Conservation (phyloP, 2,797 vertebrate species). For the Oreonectes daqikongensis region DNA sequence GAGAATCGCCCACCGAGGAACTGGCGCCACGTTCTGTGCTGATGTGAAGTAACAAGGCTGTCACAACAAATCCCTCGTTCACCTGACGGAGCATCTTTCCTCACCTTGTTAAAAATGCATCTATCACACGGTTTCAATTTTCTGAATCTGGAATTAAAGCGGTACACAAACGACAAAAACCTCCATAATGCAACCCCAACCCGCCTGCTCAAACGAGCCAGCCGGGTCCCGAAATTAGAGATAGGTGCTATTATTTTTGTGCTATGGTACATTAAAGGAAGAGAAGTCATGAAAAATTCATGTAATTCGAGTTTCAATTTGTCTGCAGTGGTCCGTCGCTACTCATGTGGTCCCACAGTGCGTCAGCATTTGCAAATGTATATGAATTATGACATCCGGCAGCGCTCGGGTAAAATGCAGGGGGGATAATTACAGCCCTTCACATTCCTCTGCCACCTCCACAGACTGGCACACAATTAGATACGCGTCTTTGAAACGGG, state of each 20-base stretch:
- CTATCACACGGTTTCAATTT: slow-evolving; percentile 20
- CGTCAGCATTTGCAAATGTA: slow-evolving; percentile 46
- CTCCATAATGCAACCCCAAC: slow-evolving; percentile 25
- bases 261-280: slow-evolving; percentile 6
- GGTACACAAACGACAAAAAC: slow-evolving; percentile 12
- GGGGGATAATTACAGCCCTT: slow-evolving; percentile 41
- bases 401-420: slow-evolving; percentile 15
- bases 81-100: slow-evolving; percentile 32
- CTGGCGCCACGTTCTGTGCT: slow-evolving; percentile 33
- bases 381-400: slow-evolving; percentile 29
- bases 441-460: slow-evolving; percentile 47
- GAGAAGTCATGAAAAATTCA: slow-evolving; percentile 48
- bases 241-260: slow-evolving; percentile 20
- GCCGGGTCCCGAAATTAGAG: slow-evolving; percentile 33
- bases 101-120: slow-evolving; percentile 42
- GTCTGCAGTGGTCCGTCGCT: slow-evolving; percentile 10
- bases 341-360: slow-evolving; percentile 20
- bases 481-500: slow-evolving; percentile 43
- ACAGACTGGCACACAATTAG: slow-evolving; percentile 50
- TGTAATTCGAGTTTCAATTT: slow-evolving; percentile 39
- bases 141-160: slow-evolving; percentile 33
- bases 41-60: slow-evolving; percentile 45
- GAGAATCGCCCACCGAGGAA: slow-evolving; percentile 12
- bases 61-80: slow-evolving; percentile 50
- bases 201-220: slow-evolving; percentile 15